Percentiles rank a stretch among this genome's conserved stretches.
Evolutionary conservation across 2,113 vertebrate species (phyloP).

Genomic region (Seriola rivoliana): DNA sequence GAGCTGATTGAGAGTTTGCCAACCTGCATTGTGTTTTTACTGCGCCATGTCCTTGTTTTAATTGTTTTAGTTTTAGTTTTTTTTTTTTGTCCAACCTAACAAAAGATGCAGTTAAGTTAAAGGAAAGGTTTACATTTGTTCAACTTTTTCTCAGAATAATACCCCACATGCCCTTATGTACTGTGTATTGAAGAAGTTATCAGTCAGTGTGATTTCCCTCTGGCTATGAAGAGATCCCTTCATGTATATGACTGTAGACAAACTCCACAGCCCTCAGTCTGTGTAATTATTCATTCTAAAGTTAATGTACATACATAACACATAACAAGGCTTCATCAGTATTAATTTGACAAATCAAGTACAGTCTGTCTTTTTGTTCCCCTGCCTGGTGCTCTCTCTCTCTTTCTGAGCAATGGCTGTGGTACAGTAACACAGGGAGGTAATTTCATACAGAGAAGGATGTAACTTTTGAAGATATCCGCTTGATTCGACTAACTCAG

Average conservation of each 20-base stretch:
- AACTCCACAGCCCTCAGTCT: neutral
- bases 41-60: neutral
- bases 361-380: too few relatives aligned
- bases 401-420: neutral
- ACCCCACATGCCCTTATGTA: neutral
- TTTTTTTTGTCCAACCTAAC: neutral
- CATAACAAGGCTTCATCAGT: too few relatives aligned
- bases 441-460: neutral
- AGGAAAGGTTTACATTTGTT: neutral
- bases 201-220: neutral
- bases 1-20: slow-evolving; percentile 19
- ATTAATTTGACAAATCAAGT: too few relatives aligned
- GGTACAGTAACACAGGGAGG: neutral
- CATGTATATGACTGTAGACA: neutral
- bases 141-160: neutral
- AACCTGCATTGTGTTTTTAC: neutral
- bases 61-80: neutral
- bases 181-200: neutral
- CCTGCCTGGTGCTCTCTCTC: neutral
- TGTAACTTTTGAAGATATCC: neutral
- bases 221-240: neutral
- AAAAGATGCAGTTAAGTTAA: neutral
- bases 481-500: neutral
- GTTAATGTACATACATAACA: too few relatives aligned
- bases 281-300: neutral